Conservation (phyloP, 1,140 invertebrate genomes). For the Dendrolimus punctatus region DNA sequence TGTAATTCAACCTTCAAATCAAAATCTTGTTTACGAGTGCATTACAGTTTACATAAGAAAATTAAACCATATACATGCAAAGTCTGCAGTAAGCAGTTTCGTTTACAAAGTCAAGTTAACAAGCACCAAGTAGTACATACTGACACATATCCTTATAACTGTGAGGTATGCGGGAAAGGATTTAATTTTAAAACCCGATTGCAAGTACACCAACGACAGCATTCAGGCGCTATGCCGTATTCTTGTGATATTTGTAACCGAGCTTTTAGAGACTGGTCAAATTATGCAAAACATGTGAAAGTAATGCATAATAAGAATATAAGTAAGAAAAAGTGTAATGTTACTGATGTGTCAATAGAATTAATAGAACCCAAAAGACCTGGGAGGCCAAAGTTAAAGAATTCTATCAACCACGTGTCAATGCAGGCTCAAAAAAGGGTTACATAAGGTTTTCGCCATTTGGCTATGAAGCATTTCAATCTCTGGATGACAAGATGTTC, state of each 20-base stretch:
- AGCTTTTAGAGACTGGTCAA: conserved; percentile 82
- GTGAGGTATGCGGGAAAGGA: conserved; percentile 79
- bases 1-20: conserved; percentile 5
- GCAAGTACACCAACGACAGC: conserved; percentile 76
- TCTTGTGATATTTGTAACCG: conserved; percentile 73
- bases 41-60: conserved; percentile 76
- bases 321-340: conserved; percentile 30
- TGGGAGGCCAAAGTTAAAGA: too few relatives aligned
- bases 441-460: too few relatives aligned
- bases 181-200: conserved; percentile 79
- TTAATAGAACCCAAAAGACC: background rate
- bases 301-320: conserved; percentile 72
- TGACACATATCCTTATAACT: conserved; percentile 84
- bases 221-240: conserved; percentile 76
- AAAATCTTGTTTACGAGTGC: conserved; percentile 15
- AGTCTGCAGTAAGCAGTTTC: conserved; percentile 80
- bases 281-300: conserved; percentile 84
- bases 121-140: conserved; percentile 78
- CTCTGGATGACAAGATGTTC: too few relatives aligned
- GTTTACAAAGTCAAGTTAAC: conserved; percentile 60
- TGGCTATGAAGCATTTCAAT: too few relatives aligned
- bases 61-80: conserved; percentile 83
- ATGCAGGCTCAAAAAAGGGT: too few relatives aligned
- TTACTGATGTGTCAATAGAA: too few relatives aligned
- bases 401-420: too few relatives aligned